Percentiles rank a stretch among this genome's conserved stretches.
These are phyloP conservation scores for Phortica okadai DNA, from an alignment of 2,888 invertebrate species.

Conservation along the genomic window DNA sequence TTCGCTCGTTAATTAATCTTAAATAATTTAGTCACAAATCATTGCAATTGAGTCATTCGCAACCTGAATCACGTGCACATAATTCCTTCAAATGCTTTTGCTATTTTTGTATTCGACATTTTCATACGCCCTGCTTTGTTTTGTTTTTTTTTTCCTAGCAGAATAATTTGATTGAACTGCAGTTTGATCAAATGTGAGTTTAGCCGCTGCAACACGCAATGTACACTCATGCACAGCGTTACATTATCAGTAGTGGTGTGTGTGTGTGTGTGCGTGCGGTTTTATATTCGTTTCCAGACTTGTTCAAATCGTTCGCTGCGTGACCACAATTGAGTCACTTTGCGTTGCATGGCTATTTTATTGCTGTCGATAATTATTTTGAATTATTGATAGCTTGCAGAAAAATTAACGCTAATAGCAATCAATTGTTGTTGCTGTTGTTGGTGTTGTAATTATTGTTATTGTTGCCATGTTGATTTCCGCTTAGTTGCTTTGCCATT, in stretches of 20 bases:
- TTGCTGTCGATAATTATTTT: conserved; percentile 32
- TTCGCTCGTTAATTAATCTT: conserved; percentile 13
- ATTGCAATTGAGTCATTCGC: conserved; percentile 23
- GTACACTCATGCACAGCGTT: not conserved
- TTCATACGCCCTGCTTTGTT: not conserved
- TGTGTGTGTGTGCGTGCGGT: too few species aligned
- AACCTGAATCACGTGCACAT: conserved; percentile 20
- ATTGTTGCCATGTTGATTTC: not conserved
- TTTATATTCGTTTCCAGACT: too few species aligned
- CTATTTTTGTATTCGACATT: not conserved
- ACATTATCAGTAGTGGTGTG: too few species aligned
- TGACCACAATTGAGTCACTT: conserved; percentile 29
- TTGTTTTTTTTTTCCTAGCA: not conserved
- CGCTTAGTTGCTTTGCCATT: not conserved
- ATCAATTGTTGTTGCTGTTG: conserved; percentile 1
- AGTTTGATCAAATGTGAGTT: not conserved
- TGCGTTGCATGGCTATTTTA: conserved; percentile 27
- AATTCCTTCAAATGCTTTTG: conserved; percentile 23
- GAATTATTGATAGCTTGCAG: conserved; percentile 29
- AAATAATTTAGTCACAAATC: conserved; percentile 19
- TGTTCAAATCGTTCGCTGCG: not conserved
- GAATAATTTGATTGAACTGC: conserved; percentile 24
- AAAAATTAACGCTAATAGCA: conserved; percentile 31
- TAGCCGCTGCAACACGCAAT: not conserved
- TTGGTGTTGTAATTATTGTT: not conserved